Base-by-base conservation (phyloP, 2,888 invertebrate genomes). In the Tetragnatha montana region DNA sequence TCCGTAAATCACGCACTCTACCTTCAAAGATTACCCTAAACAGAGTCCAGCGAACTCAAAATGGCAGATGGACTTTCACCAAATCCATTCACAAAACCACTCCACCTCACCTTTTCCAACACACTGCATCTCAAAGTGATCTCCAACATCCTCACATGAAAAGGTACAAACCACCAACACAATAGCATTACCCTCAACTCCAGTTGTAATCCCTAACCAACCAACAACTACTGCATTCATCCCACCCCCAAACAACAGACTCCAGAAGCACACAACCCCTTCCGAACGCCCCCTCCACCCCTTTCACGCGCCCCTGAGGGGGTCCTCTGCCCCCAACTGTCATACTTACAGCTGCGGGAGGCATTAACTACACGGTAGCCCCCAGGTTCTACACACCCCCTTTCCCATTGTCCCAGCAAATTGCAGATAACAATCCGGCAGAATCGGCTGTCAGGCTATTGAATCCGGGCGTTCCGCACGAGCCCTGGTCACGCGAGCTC, bases 401-500 rank as follows among this genome's bases (percentile, higher is more conserved):
- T 17, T 60, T 60, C 60, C 82, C 73, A 82, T 82, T 82, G 82
- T 80, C 70, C 80, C 69, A 12, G 12, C 80, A 69, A 80, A 74
- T 82, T 51, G 82, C 74, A 74, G 73, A 82, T 60, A 74, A 74
- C 73, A 74, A 82, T 82, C 74, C 10, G 47, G 49, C 49, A 4
- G 6, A 50, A 47, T 35, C 47, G 75, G 3, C 35, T 14, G 75
- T 35, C 75, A 35, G 75, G 19, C 75, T 49, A 75, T 75, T 75
- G 75, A 75, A 75, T 75, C 49, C n/a, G 49, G 75, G n/a, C 76
- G 84, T 84, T 76, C 76, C 49, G 79, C 88, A 83, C 84, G 84
- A 84, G 84, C 69, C 88, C 75, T 50, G 69, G 84, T 89, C 88
- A 89, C 88, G 84, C 84, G 49, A n/a, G 88, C 51, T 69, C 83